Evolutionary conservation across 2,888 invertebrate species (phyloP).

Genomic region (Priocnemis perturbator): DNA sequence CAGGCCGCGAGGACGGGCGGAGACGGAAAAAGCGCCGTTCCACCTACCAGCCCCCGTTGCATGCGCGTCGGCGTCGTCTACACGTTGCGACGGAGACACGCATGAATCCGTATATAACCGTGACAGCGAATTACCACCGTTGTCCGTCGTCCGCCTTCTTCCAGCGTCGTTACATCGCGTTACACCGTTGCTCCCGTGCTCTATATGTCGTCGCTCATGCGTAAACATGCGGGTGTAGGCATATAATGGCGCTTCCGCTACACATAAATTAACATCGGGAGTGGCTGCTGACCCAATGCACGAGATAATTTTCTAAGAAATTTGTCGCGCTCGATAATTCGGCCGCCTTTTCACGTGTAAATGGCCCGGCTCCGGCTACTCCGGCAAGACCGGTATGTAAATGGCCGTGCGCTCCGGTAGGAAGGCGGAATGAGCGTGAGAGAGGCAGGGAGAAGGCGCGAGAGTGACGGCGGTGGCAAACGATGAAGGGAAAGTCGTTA

Average conservation of each 20-base stretch:
- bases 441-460: slow-evolving; percentile 23
- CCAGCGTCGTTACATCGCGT: no score
- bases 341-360: no score
- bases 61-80: no score
- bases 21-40: no score
- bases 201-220: no score
- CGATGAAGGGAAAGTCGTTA: slow-evolving; percentile 27
- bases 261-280: slow-evolving; percentile 38
- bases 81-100: neutral
- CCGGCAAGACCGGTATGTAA: no score
- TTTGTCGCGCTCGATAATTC: slow-evolving; percentile 26
- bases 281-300: slow-evolving; percentile 20
- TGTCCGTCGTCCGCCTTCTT: slow-evolving; percentile 6
- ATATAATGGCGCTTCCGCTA: slow-evolving; percentile 38
- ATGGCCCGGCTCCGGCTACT: slow-evolving; percentile 25
- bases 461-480: slow-evolving; percentile 12
- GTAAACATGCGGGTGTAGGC: slow-evolving; percentile 7
- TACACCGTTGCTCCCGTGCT: no score
- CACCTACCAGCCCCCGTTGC: no score
- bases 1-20: neutral
- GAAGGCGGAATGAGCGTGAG: neutral
- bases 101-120: slow-evolving; percentile 1
- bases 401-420: no score
- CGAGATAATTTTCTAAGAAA: slow-evolving; percentile 50
- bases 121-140: neutral